Evolutionary conservation across 2,113 vertebrate species (phyloP).

Genomic region (Romanogobio albipinnatus): DNA sequence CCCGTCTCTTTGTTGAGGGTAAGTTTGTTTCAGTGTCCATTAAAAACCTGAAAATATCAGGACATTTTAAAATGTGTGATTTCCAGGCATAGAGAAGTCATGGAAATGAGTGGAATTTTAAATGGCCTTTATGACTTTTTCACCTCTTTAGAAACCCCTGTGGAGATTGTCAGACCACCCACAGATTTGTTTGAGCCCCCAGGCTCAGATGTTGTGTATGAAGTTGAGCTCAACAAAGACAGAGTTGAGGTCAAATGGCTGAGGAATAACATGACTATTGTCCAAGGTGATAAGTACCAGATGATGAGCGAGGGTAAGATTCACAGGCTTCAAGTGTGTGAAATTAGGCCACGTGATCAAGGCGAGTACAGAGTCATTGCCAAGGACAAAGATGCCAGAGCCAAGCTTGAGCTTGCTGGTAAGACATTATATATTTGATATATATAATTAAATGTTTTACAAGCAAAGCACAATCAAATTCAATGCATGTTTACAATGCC

Average conservation of each 20-base stretch:
- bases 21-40: slow-evolving; percentile 36
- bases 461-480: background rate
- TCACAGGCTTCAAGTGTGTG: slow-evolving; percentile 93
- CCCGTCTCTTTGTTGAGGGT: slow-evolving; percentile 98
- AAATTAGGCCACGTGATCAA: slow-evolving; percentile 93
- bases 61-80: background rate
- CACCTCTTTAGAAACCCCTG: slow-evolving; percentile 84
- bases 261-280: slow-evolving; percentile 95
- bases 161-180: slow-evolving; percentile 95
- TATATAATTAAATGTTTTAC: background rate
- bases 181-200: slow-evolving; percentile 89
- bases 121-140: slow-evolving; percentile 21
- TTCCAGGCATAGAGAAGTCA: background rate
- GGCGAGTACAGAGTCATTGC: slow-evolving; percentile 93
- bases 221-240: slow-evolving; percentile 96
- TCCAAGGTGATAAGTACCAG: slow-evolving; percentile 97
- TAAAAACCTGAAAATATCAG: background rate
- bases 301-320: slow-evolving; percentile 98
- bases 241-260: slow-evolving; percentile 95
- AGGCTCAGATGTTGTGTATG: slow-evolving; percentile 89
- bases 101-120: background rate
- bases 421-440: slow-evolving; percentile 51
- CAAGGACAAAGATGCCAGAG: slow-evolving; percentile 96
- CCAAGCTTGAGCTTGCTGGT: slow-evolving; percentile 97
- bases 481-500: background rate